Evolutionary conservation across 64 coral and sea anemone species (phyloP), one percentile per base, ranked within the genome.

Genomic region (Stichodactyla mertensii): DNA sequence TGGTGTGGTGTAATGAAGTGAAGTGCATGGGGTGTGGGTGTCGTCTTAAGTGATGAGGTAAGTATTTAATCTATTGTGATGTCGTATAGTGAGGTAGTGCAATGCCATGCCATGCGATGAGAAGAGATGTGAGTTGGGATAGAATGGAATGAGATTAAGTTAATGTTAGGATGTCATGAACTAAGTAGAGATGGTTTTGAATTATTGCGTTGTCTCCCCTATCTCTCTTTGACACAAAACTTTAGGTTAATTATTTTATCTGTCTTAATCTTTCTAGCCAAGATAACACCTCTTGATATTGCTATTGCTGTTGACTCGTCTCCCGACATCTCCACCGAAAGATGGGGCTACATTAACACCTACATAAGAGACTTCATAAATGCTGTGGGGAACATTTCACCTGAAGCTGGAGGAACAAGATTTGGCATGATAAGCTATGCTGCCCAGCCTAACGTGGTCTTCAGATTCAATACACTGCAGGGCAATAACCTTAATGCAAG

Each of bases 381-480:
- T 45, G 79, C 58, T 1, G 78, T 87, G 59, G 84, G 62, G 11
- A 52, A 80, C 16, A 61, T 91, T 24, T 82, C 84, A 24, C 9
- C 84, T 5, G 54, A 57, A 45, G 52, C 61, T 0, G 60, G 77
- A 45, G 90, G 84, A 45, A 64, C 77, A 64, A 55, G 90, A 80
- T 84, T 96, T 87, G 94, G 84, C 52, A 52, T 96, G 77, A 88
- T 96, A 58, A 83, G 84, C 51, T 96, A 90, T 53, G 77, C 87
- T 52, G 88, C 91, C 22, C 60, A 52, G 9, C 88, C 94, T 61
- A 67, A 57, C 8, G 74, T 92, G 45, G 77, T 86, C 51, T 79
- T 96, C 7, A 89, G 78, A 52, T 96, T 96, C 52, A 78, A 95
- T 51, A 89, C 59, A 58, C 45, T 88, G 0, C 57, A 14, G 15